phyloP scores from a whole-genome alignment of 2,888 invertebrate species.

The Cataglyphis albicans region DNA sequence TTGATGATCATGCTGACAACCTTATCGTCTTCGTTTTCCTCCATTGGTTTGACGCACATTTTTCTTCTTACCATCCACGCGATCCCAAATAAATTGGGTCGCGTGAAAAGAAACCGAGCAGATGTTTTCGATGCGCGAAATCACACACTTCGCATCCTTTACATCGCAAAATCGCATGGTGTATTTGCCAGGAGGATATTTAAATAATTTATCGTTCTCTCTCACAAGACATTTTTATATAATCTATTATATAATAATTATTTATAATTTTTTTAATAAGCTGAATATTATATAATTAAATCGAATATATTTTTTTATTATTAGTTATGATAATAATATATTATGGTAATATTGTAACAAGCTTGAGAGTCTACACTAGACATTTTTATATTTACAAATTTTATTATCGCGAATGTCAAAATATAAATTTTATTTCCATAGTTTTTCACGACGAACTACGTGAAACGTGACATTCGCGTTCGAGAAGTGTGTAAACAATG shows the following conservation, averaged over 20 bases:
- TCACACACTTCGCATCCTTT: neutral
- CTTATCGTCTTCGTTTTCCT: conserved; percentile 81
- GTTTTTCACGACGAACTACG: neutral
- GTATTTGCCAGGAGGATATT: neutral
- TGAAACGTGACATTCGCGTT: neutral
- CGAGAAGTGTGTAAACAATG: neutral
- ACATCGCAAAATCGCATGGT: neutral
- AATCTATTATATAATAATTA: neutral
- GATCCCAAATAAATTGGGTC: conserved; percentile 35
- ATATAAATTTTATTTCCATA: neutral
- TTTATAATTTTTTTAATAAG: neutral
- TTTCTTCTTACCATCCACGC: conserved; percentile 74
- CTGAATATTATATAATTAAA: conserved; percentile 8
- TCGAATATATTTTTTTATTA: neutral
- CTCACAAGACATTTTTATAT: neutral
- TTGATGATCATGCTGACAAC: conserved; percentile 82
- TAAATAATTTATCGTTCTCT: neutral
- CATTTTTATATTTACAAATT: neutral
- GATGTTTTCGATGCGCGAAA: conserved; percentile 47
- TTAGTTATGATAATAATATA: neutral
- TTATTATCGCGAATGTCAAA: neutral
- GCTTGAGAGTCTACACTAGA: neutral
- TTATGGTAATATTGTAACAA: neutral
- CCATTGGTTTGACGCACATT: conserved; percentile 79
- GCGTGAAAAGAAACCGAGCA: conserved; percentile 60